Conservation (phyloP, 1,140 invertebrate genomes). For the Drosophila neocordata region DNA sequence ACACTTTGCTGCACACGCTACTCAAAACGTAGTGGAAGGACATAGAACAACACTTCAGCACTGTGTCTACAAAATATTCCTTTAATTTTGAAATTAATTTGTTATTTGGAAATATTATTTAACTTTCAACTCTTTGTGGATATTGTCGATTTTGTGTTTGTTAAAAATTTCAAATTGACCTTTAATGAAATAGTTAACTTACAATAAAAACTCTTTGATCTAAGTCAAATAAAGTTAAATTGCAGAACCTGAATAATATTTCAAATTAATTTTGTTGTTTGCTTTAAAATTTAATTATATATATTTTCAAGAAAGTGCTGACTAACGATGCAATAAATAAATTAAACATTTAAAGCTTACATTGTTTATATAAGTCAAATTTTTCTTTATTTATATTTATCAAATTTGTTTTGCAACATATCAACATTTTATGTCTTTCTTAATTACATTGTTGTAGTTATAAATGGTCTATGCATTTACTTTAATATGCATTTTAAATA, state of each 20-base stretch:
- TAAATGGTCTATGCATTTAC: slow-evolving; percentile 28
- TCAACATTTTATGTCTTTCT: not conserved
- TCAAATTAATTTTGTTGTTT: no score
- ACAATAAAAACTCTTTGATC: not conserved
- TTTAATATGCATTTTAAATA: slow-evolving; percentile 21
- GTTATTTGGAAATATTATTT: not conserved
- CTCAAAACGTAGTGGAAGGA: not conserved
- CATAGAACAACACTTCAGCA: slow-evolving; percentile 9
- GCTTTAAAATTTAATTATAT: no score
- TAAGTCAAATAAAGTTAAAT: not conserved
- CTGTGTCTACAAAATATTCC: not conserved
- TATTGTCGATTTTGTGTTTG: not conserved
- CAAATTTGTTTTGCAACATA: not conserved
- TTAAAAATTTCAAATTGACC: not conserved
- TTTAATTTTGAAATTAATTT: not conserved
- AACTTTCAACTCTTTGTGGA: not conserved
- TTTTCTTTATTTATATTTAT: not conserved
- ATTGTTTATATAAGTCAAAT: no score
- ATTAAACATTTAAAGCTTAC: no score
- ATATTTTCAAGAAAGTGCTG: no score
- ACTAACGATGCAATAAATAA: no score
- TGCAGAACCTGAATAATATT: no score
- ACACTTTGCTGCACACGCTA: slow-evolving; percentile 53
- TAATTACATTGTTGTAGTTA: slow-evolving; percentile 22
- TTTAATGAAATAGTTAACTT: not conserved